phyloP scores from a whole-genome alignment of 2,113 vertebrate genomes.

The Indicator indicator region DNA sequence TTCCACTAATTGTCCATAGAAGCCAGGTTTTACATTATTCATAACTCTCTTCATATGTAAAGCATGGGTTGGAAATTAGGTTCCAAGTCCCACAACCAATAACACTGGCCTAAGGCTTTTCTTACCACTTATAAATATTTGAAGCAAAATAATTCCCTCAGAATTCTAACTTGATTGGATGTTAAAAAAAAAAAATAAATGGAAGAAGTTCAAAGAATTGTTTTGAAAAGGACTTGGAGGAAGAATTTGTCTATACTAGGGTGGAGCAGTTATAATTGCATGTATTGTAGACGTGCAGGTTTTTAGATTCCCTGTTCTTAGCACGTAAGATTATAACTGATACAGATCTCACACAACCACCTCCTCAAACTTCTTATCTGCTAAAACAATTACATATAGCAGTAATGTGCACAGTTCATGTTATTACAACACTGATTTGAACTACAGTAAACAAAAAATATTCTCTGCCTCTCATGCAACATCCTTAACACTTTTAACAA shows the following conservation, averaged over 20 bases:
- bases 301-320: not conserved
- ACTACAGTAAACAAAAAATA: not conserved
- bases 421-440: not conserved
- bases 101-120: not conserved
- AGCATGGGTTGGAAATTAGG: not conserved
- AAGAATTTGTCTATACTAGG: constrained; percentile 3
- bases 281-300: not conserved
- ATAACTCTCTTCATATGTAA: not conserved
- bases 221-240: constrained; percentile 6
- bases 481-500: not conserved
- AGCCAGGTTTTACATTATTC: not conserved
- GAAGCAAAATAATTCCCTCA: constrained; percentile 16
- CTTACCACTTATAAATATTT: constrained; percentile 10
- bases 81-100: not conserved
- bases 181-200: not conserved
- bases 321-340: not conserved
- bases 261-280: constrained; percentile 15
- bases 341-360: not conserved
- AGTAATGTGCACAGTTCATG: not conserved
- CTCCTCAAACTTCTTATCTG: constrained; percentile 12
- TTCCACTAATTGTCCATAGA: not conserved
- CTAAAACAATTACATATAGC: not conserved
- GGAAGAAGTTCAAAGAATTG: constrained; percentile 44
- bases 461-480: not conserved
- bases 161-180: not conserved